These are phyloP conservation scores for Paracanthobrama guichenoti DNA, from an alignment of 2,113 vertebrate species.

Conservation along the genomic window DNA sequence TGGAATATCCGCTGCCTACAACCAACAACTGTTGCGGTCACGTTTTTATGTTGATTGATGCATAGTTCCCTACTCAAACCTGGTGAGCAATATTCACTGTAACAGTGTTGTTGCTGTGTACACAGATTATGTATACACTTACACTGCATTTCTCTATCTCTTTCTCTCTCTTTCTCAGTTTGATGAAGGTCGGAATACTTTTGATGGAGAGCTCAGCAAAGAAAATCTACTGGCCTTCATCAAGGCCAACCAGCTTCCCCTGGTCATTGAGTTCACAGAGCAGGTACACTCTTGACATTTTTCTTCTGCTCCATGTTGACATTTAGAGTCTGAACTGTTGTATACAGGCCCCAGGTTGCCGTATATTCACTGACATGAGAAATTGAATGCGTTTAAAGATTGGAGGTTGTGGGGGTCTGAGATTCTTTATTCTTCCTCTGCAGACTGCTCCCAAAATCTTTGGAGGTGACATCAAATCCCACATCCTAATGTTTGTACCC, in stretches of 20 bases:
- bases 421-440: background rate
- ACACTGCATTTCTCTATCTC: too few relatives aligned
- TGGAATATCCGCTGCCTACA: background rate
- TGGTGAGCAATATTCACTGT: too few relatives aligned
- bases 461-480: constrained; percentile 98
- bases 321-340: background rate
- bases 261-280: constrained; percentile 98
- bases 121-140: too few relatives aligned
- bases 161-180: constrained; percentile 74
- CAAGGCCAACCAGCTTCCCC: constrained; percentile 91
- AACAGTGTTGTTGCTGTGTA: too few relatives aligned
- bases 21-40: constrained; percentile 2
- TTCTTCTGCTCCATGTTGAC: background rate
- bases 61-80: background rate
- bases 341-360: background rate
- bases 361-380: background rate
- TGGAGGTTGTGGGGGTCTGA: background rate
- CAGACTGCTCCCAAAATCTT: constrained; percentile 99
- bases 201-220: constrained; percentile 88
- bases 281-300: constrained; percentile 79
- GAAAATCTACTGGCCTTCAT: constrained; percentile 87
- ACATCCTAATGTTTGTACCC: constrained; percentile 93
- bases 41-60: background rate
- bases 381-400: background rate
- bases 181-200: constrained; percentile 92